Evolutionary conservation across 2,113 vertebrate species (phyloP), one percentile per base, ranked within the genome.

Genomic region (Lophotis ruficrista): DNA sequence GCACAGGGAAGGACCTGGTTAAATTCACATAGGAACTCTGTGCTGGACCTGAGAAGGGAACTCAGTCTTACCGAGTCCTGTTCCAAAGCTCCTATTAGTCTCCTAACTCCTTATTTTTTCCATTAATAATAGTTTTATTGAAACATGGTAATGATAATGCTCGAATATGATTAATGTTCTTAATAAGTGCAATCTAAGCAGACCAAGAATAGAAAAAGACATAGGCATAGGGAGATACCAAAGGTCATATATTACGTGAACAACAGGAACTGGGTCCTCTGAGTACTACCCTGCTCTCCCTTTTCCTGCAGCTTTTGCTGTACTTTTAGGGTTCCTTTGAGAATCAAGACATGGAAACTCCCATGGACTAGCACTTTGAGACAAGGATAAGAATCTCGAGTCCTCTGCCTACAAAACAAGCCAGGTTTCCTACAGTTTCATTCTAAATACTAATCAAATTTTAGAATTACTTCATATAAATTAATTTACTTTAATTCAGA

Each of bases 241-340:
- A 94, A 95, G 64, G 61, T 86, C 58, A 66, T 9, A 3, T 7
- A 38, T 70, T 83, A 85, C 5, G 8, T 80, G 66, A 86, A 50
- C 66, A 61, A 61, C 41, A 93, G 83, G 60, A 93, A 80, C 31
- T 6, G 10, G 6, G 28, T 87, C 62, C 75, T 91, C 54, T 51
- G 64, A 83, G 78, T 88, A 28, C 71, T 41, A 18, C 45, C 8
- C 73, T 18, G 4, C 28, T 54, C n/a, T 66, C 37, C 13, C 56
- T 79, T 85, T 85, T 51, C 41, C 57, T 77, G 28, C 37, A 90
- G 24, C 12, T 83, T 94, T 77, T 85, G 64, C 27, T 84, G 43
- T 24, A 30, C 47, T 92, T 89, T 82, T 85, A 93, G 91, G 61
- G 76, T 64, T 89, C 70, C 51, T 94, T 83, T 71, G 89, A 95